Base-by-base conservation (phyloP, 1,140 invertebrate species). In the Drosophila athabasca region DNA sequence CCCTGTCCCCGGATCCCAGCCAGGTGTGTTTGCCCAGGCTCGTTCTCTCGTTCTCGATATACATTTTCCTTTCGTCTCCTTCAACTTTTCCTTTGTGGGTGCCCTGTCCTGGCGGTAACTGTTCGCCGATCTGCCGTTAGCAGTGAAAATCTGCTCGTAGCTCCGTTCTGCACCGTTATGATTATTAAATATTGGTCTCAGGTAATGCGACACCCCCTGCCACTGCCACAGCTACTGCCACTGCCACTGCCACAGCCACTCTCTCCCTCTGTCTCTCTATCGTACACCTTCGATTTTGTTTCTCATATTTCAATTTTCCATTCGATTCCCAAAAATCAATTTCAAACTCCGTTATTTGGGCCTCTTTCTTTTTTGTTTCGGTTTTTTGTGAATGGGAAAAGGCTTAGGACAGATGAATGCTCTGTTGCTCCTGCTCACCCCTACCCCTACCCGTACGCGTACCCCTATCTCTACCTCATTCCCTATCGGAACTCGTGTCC, bases 141-240 rank as follows among this genome's bases (percentile, higher is more conserved):
- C 58, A 85, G 80, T 84, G 76, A 88, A 87, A 85, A 81, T 75
- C 59, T 35, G 29, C 17, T 15, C 49, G 8, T 13, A 7, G 11
- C 17, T 9, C 49, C 35, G 17, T 35, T 48, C 46, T 49, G 64
- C 70, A 66, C 82, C 82, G 82, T 87, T 87, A 87, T 88, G 76
- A 68, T 87, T 85, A 87, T 87, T 87, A 87, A 69, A 78, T 72
- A 68, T 78, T 75, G 74, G 49, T 39, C 2, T 66, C 66, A 62
- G 61, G 76, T 87, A 87, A 88, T 88, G 74, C 51, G 83, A 84
- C 80, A 84, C 80, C 76, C 76, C 79, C 66, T 58, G 26, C 8
- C 31, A 9, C 9, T 2, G 24, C 24, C 24, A 26, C 1, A 26
- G 6, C 29, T 2, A 6, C 7, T 31, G 24, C 24, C 24, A 26